These are phyloP conservation scores for Phrynosoma blainvillii DNA, from an alignment of 2,113 vertebrate genomes.

Conservation along the genomic window DNA sequence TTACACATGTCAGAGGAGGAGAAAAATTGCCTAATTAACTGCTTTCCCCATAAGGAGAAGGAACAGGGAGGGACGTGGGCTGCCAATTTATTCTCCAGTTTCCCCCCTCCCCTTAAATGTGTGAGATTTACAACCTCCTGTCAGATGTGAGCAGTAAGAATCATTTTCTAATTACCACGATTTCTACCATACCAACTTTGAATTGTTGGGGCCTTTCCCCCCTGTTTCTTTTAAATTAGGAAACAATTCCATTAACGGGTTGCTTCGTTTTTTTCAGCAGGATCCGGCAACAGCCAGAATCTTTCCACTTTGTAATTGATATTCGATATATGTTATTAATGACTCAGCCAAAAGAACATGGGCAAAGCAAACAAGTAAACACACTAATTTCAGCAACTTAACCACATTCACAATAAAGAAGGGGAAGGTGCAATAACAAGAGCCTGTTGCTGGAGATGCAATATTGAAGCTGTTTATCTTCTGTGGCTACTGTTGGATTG, in stretches of 20 bases:
- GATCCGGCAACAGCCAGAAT: constrained; percentile 36
- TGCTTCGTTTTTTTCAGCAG: constrained; percentile 55
- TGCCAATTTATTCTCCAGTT: constrained; percentile 54
- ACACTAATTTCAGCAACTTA: constrained; percentile 33
- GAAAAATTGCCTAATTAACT: constrained; percentile 74
- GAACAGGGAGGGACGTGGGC: not conserved
- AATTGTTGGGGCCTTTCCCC: not conserved
- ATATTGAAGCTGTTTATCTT: constrained; percentile 22
- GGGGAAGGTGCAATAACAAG: not conserved
- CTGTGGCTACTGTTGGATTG: not conserved
- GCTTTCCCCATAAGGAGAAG: constrained; percentile 54
- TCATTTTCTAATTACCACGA: constrained; percentile 68
- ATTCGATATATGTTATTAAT: constrained; percentile 61
- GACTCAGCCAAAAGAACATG: constrained; percentile 33
- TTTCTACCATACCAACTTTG: constrained; percentile 51
- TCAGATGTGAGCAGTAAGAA: constrained; percentile 58
- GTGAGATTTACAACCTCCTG: constrained; percentile 57
- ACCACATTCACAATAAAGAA: not conserved
- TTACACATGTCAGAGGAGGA: constrained; percentile 69
- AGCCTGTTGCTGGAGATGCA: not conserved
- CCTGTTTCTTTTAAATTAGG: constrained; percentile 43
- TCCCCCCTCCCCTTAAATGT: constrained; percentile 7
- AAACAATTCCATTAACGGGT: constrained; percentile 45
- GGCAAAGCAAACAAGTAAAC: constrained; percentile 60
- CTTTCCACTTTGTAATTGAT: constrained; percentile 57